Base-by-base conservation (phyloP, 2,888 invertebrate species). In the Dromius quadrimaculatus region DNA sequence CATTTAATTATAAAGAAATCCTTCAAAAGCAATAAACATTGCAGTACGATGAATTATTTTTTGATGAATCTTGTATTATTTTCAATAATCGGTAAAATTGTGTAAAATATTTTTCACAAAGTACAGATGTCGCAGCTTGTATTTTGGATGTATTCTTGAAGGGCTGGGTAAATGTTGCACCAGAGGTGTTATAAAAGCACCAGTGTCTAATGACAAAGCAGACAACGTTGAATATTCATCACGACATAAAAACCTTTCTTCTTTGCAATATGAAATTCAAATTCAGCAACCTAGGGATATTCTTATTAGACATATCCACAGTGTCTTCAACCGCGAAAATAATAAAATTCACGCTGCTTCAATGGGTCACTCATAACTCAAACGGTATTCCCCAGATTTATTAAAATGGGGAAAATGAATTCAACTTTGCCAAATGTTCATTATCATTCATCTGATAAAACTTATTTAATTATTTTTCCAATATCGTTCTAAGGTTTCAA, bases 181-280 rank as follows among this genome's bases (percentile, higher is more conserved):
- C n/a, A n/a, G n/a, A n/a, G n/a, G n/a, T n/a, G n/a, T n/a, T n/a
- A n/a, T n/a, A n/a, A n/a, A n/a, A n/a, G n/a, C n/a, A n/a, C n/a
- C 11, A 28, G 50, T 68, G 59, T 68, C 59, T 68, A 68, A 68
- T 68, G 68, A 59, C 59, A 59, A 23, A 41, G 50, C 57, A 68
- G 68, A 50, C 32, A 50, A 36, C 20, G 68, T 59, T 68, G 68
- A 68, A 68, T 68, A 68, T 68, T 68, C 68, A 68, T 59, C 43
- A 45, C 32, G 28, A 68, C 68, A 68, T 68, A 68, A 68, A 68
- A 68, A 68, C 59, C 68, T 57, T 68, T 43, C 38, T 59, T 43
- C 43, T 57, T 57, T 6, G 41, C 57, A 59, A 68, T 68, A 68
- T 68, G 68, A 68, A 68, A 68, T 68, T 68, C 45, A 68, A 68